Percentiles rank a stretch among this genome's conserved stretches.
These are phyloP conservation scores for Palythoa heliodiscus DNA, from an alignment of 92 coral and sea anemone genomes.

Conservation along the genomic window DNA sequence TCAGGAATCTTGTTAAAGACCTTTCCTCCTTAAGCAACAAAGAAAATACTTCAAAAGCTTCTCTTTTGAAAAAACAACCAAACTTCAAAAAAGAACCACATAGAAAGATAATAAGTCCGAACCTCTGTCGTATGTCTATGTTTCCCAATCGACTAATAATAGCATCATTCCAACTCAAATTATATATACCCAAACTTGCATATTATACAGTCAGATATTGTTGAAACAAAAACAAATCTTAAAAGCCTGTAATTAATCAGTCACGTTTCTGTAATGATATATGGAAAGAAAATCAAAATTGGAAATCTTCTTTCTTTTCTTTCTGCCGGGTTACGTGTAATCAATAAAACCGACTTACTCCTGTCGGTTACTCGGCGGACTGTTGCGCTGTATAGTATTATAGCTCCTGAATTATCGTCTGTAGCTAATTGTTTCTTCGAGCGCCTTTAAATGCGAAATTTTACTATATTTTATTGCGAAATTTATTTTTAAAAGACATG, in stretches of 20 bases:
- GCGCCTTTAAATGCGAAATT: no score
- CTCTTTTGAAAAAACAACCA: neutral
- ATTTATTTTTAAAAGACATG: no score
- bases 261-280: neutral
- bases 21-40: no score
- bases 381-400: no score
- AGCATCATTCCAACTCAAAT: neutral
- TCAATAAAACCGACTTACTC: neutral
- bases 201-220: neutral
- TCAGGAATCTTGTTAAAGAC: no score
- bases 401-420: no score
- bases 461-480: no score
- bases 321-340: neutral
- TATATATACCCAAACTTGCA: neutral
- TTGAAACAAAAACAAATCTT: neutral
- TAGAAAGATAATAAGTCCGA: neutral
- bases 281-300: neutral
- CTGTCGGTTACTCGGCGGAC: no score
- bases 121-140: neutral
- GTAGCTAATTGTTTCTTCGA: no score
- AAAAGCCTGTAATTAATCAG: conserved; percentile 2
- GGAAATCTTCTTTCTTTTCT: neutral
- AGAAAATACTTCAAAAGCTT: neutral
- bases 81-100: neutral
- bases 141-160: neutral